Base-by-base conservation (phyloP, 2,113 vertebrate genomes). In the Semnornis frantzii region DNA sequence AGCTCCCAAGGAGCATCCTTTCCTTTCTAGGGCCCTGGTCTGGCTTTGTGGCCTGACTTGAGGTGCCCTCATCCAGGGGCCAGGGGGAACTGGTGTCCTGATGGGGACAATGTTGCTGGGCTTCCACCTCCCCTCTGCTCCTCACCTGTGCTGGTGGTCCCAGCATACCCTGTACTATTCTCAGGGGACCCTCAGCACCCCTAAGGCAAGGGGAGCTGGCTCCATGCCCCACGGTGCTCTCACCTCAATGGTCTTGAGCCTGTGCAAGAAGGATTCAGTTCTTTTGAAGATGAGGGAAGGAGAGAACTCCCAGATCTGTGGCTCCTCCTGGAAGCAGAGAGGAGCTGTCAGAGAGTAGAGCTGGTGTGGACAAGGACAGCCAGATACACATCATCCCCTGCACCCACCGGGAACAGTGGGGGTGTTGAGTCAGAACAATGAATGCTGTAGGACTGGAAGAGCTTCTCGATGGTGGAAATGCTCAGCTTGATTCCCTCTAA, bases 221-320 rank as follows among this genome's bases (percentile, higher is more conserved):
- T 1, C 46, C 0, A 1, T 33, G 68, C 42, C 37, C 80, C 8
- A 0, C 24, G 52, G 44, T 8, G 58, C 90, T 34, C 39, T 76
- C 95, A 98, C 98, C 98, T 98, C 94, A 1, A 98, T 97, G 52
- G 37, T 96, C 86, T 88, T 93, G 64, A 98, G 33, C 6, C 97
- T 97, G 10, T 28, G 85, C 82, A 98, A 81, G 95, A 98, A 98
- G 74, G 91, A 21, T 3, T 98, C 97, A 71, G 97, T 96, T 34
- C 97, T 97, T 76, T 80, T 58, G 72, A 99, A 98, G 8, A 97
- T 68, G 3, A 98, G 91, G 3, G 82, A 63, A 0, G 96, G 97
- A 2, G 98, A 97, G 42, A 98, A 98, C 15, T 98, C 96, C 97
- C 98, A 98, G 21, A 72, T 79, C 63, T 95, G 92, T 0, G 75